Percentiles rank a stretch among this genome's conserved stretches.
Evolutionary conservation across 2,888 invertebrate genomes (phyloP).

Genomic region (Lasioglossum figueresi): DNA sequence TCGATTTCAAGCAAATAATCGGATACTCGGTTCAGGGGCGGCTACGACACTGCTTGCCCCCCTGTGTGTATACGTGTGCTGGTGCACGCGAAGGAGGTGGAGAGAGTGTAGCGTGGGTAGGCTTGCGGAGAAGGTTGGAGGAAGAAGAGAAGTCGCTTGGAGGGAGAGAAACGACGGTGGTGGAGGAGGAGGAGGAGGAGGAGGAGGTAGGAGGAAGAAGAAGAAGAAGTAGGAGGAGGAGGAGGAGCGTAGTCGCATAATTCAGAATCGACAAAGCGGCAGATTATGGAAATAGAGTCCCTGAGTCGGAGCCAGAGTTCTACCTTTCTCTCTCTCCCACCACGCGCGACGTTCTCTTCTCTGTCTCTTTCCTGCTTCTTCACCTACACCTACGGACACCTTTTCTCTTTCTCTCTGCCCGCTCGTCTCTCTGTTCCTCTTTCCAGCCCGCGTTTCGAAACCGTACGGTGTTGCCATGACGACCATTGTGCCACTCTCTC

Average conservation of each 20-base stretch:
- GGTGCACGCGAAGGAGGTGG: constrained; percentile 46
- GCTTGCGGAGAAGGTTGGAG: constrained; percentile 41
- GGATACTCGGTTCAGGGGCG: constrained; percentile 78
- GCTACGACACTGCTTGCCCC: constrained; percentile 52
- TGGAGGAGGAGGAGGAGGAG: constrained; percentile 36
- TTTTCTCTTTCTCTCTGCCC: constrained; percentile 39
- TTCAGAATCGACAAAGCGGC: constrained; percentile 84
- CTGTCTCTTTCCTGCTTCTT: constrained; percentile 37
- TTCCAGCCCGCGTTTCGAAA: constrained; percentile 45
- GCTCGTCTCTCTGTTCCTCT: constrained; percentile 45
- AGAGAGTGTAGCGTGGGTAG: constrained; percentile 45
- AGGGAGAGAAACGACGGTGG: constrained; percentile 33
- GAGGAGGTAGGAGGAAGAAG: constrained; percentile 45
- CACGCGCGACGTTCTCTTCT: constrained; percentile 33
- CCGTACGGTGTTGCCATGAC: constrained; percentile 80
- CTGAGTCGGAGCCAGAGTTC: constrained; percentile 77
- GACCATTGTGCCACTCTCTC: constrained; percentile 79
- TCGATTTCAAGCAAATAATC: constrained; percentile 83
- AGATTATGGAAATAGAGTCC: constrained; percentile 84
- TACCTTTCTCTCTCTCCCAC: constrained; percentile 55
- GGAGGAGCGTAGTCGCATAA: constrained; percentile 81
- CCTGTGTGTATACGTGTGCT: constrained; percentile 33
- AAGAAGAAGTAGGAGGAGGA: constrained; percentile 60
- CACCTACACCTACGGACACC: constrained; percentile 44
- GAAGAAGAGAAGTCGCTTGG: constrained; percentile 52